Conservation (phyloP, 2,113 vertebrate species). For the Rostratula benghalensis region DNA sequence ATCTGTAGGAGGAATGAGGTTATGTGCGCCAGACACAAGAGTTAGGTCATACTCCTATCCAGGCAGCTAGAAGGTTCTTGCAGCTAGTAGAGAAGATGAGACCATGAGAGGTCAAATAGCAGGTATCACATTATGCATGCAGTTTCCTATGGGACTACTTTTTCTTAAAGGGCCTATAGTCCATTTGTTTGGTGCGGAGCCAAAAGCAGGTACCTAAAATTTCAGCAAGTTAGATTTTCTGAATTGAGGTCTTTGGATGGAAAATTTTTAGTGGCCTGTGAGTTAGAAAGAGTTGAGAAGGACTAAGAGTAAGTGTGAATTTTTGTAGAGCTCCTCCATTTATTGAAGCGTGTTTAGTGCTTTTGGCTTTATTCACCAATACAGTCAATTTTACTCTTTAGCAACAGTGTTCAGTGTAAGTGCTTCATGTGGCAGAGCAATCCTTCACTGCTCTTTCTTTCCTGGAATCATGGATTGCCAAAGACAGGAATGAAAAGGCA, state of each 20-base stretch:
- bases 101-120: neutral
- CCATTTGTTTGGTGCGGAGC: neutral
- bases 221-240: neutral
- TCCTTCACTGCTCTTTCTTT: neutral
- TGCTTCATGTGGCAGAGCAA: neutral
- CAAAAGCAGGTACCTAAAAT: neutral
- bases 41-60: neutral
- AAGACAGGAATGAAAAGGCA: neutral
- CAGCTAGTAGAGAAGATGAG: neutral
- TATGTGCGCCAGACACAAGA: neutral
- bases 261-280: neutral
- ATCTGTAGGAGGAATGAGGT: neutral
- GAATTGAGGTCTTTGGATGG: neutral
- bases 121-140: neutral
- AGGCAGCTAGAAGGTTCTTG: neutral
- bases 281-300: neutral
- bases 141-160: neutral
- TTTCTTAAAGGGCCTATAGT: neutral
- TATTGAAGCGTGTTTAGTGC: neutral
- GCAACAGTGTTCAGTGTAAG: neutral
- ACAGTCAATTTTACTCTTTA: neutral
- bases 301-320: neutral
- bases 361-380: neutral
- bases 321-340: neutral
- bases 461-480: neutral